phyloP scores from a whole-genome alignment of 1,140 invertebrate genomes.

The Nixonia krombeini region DNA sequence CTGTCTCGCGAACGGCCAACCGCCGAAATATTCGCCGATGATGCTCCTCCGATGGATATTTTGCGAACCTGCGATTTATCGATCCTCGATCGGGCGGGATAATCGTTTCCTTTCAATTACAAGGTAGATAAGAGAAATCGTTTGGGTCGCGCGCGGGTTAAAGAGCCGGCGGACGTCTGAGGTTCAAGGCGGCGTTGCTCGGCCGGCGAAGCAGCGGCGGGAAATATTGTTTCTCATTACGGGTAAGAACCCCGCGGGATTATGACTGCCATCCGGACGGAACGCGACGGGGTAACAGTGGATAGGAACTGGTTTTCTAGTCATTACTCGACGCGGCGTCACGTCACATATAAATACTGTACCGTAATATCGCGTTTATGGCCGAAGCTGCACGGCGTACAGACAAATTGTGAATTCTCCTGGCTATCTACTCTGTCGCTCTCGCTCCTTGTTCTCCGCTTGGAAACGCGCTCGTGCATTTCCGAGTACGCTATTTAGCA shows the following conservation, averaged over 20 bases:
- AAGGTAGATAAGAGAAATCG: no score
- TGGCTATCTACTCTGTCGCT: constrained; percentile 21
- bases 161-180: no score
- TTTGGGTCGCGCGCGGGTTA: no score
- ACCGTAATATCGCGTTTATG: constrained; percentile 44
- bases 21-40: no score
- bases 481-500: constrained; percentile 11
- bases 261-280: constrained; percentile 26
- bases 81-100: no score
- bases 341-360: constrained; percentile 48
- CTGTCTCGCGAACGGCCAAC: neutral
- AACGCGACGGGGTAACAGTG: constrained; percentile 33
- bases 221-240: constrained; percentile 49
- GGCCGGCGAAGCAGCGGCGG: constrained; percentile 14
- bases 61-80: no score
- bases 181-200: constrained; percentile 26
- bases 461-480: constrained; percentile 6
- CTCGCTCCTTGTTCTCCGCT: constrained; percentile 17
- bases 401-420: constrained; percentile 42
- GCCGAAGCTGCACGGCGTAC: constrained; percentile 15
- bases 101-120: no score
- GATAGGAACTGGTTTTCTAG: constrained; percentile 45
- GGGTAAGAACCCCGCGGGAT: constrained; percentile 35
- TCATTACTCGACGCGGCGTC: constrained; percentile 45
- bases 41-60: no score